Evolutionary conservation across 2,113 vertebrate genomes (phyloP).

Genomic region (Protobothrops mucrosquamatus): DNA sequence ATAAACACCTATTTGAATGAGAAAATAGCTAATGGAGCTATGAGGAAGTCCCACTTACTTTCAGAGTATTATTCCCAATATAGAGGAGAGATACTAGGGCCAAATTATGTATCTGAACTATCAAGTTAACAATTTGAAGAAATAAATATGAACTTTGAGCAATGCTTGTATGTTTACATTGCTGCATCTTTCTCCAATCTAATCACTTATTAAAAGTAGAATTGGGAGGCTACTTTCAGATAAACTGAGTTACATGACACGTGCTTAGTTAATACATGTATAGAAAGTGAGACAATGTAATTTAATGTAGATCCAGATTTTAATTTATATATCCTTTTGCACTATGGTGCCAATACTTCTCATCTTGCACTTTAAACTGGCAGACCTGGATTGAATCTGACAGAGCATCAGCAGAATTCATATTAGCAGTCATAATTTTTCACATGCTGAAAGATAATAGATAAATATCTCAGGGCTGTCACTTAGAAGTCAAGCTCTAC

Average conservation of each 20-base stretch:
- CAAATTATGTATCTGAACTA: not conserved
- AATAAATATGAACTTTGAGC: not conserved
- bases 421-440: not conserved
- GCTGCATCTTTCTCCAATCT: not conserved
- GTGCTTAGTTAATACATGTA: not conserved
- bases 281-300: not conserved
- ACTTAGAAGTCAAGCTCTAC: not conserved
- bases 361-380: not conserved
- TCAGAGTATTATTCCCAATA: not conserved
- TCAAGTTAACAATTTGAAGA: not conserved
- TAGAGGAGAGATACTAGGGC: not conserved
- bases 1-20: not conserved
- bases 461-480: not conserved
- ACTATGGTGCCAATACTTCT: not conserved
- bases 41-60: not conserved
- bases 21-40: not conserved
- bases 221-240: not conserved
- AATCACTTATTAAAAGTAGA: not conserved
- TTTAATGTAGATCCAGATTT: not conserved
- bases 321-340: not conserved
- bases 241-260: not conserved
- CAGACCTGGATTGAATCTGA: not conserved
- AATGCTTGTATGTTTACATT: not conserved
- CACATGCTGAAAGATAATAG: not conserved
- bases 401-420: not conserved